Evolutionary conservation across 30 jellyfish, hydroid and myxozoan species (phyloP).

Genomic region (Rhopilema esculentum): DNA sequence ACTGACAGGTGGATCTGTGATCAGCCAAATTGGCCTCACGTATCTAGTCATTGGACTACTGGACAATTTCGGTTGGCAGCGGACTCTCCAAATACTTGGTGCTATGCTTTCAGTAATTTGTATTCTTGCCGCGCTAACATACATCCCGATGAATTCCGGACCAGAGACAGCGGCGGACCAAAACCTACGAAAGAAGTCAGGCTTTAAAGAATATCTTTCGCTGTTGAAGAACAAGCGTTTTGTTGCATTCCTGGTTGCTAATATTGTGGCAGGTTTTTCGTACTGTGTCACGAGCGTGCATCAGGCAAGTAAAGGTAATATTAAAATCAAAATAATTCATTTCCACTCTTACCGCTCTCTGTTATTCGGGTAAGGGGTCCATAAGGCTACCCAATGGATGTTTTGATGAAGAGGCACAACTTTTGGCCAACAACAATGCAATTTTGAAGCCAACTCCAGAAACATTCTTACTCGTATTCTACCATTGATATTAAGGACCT

Average conservation of each 20-base stretch:
- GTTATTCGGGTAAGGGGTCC: no score
- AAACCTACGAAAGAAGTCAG: no score
- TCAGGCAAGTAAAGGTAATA: slow-evolving; percentile 40
- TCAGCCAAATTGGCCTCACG: slow-evolving; percentile 28
- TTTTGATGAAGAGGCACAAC: no score
- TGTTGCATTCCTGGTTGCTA: not conserved
- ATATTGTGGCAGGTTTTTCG: slow-evolving; percentile 4
- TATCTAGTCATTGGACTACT: not conserved
- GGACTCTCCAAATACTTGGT: slow-evolving; percentile 10
- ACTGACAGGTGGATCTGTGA: not conserved
- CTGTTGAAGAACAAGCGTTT: not conserved
- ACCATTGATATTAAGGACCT: no score
- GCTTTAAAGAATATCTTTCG: not conserved
- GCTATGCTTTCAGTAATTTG: not conserved
- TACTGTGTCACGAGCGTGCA: slow-evolving; percentile 40
- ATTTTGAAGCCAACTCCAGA: no score
- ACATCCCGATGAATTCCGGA: not conserved
- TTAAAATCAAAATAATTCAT: not conserved
- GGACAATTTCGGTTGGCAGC: slow-evolving; percentile 18
- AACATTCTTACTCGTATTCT: no score
- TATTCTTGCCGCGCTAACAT: not conserved
- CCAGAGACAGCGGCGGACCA: not conserved
- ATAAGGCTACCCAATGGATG: no score
- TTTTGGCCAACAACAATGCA: no score
- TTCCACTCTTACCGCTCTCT: not conserved